Conservation (phyloP, 2,797 vertebrate genomes). For the Typhlichthys eigenmanni region DNA sequence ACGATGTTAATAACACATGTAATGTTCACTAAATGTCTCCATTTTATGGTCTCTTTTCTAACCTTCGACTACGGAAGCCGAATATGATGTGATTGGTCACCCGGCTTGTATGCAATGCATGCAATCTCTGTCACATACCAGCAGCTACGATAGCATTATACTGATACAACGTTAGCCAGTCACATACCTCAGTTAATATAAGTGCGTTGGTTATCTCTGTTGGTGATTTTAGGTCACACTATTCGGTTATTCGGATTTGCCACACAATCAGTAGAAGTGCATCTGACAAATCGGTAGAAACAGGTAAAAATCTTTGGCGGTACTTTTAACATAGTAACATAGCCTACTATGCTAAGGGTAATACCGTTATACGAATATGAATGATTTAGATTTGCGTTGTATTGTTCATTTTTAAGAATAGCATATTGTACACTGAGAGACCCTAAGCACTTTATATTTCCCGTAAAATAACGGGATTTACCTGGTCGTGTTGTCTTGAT, state of each 20-base stretch:
- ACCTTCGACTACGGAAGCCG: slow-evolving; percentile 71
- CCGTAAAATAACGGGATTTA: not conserved
- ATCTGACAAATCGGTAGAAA: slow-evolving; percentile 58
- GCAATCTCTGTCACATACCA: slow-evolving; percentile 70
- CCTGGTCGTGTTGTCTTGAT: not conserved
- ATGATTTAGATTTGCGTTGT: slow-evolving; percentile 13
- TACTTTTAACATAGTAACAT: slow-evolving; percentile 69
- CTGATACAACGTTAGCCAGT: slow-evolving; percentile 13
- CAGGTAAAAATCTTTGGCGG: slow-evolving; percentile 77
- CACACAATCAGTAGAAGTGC: slow-evolving; percentile 44
- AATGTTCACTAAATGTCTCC: too few relatives aligned
- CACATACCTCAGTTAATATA: slow-evolving; percentile 30
- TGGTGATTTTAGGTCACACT: slow-evolving; percentile 45
- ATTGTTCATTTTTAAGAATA: not conserved
- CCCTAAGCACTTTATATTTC: not conserved
- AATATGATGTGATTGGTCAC: slow-evolving; percentile 52
- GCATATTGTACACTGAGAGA: not conserved
- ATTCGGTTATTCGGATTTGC: slow-evolving; percentile 23
- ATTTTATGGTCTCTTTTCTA: too few relatives aligned
- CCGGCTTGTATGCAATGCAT: slow-evolving; percentile 73
- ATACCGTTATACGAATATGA: slow-evolving; percentile 31
- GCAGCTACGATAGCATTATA: slow-evolving; percentile 52
- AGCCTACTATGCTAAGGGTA: slow-evolving; percentile 55
- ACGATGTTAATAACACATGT: too few relatives aligned
- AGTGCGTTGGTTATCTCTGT: slow-evolving; percentile 26